Evolutionary conservation across 2,888 invertebrate species (phyloP).

Genomic region (Coelinius sp.): DNA sequence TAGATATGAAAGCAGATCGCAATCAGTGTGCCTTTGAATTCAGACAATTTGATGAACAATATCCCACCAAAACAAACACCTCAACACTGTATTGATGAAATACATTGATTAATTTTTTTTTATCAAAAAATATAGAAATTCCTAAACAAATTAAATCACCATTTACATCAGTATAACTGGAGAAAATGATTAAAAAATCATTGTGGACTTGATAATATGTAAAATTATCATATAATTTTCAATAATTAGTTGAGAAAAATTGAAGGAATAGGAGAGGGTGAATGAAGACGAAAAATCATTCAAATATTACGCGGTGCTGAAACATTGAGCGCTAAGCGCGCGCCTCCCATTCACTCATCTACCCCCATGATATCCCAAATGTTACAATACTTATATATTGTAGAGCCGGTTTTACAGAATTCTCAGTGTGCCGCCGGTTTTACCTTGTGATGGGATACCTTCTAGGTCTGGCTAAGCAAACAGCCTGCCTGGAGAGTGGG

Average conservation of each 20-base stretch:
- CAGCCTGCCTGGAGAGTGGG: slow-evolving; percentile 26
- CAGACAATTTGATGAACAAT: slow-evolving; percentile 82
- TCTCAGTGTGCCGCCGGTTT: slow-evolving; percentile 60
- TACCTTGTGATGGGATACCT: slow-evolving; percentile 52
- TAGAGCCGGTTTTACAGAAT: slow-evolving; percentile 45
- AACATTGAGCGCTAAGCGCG: too few relatives aligned
- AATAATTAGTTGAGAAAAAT: too few relatives aligned
- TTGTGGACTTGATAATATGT: too few relatives aligned
- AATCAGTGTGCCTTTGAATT: slow-evolving; percentile 89
- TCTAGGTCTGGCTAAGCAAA: neutral
- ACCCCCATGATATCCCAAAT: slow-evolving; percentile 18
- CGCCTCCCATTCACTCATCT: neutral
- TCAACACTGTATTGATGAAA: slow-evolving; percentile 59
- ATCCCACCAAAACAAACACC: slow-evolving; percentile 75
- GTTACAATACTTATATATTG: slow-evolving; percentile 9
- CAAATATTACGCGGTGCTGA: slow-evolving; percentile 11
- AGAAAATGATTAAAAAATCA: too few relatives aligned
- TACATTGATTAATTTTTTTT: neutral
- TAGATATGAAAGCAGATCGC: slow-evolving; percentile 80
- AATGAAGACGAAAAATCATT: neutral
- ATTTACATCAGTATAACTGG: neutral
- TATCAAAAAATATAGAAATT: neutral
- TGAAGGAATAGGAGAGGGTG: neutral
- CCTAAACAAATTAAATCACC: neutral
- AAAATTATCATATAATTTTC: too few relatives aligned